Conservation (phyloP, 2,113 vertebrate genomes). For the Columba janthina region DNA sequence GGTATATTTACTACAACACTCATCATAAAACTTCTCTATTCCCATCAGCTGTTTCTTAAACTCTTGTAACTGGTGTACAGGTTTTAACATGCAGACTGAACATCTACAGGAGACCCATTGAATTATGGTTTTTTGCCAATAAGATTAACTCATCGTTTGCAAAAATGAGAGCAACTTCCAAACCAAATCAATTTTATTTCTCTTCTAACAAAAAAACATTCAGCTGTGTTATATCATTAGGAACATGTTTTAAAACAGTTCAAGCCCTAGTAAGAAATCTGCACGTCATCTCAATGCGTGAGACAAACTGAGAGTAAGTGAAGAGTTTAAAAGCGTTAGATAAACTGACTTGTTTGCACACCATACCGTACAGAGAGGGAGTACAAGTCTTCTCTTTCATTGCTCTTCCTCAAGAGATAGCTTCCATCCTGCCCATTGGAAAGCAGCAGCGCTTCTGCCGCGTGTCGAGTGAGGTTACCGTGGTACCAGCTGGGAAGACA, state of each 20-base stretch:
- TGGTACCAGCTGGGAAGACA: conserved; percentile 90
- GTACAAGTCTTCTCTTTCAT: conserved; percentile 78
- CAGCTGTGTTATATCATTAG: neutral
- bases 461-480: conserved; percentile 85
- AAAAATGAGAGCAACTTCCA: neutral
- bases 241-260: neutral
- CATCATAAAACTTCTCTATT: neutral
- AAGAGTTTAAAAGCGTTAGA: neutral
- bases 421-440: conserved; percentile 92
- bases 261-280: neutral
- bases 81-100: neutral
- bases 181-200: neutral
- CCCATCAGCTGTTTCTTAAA: neutral
- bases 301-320: neutral
- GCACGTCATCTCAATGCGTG: neutral
- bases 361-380: conserved; percentile 91
- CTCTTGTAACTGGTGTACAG: neutral
- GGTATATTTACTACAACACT: neutral
- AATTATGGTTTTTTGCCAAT: neutral
- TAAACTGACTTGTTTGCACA: neutral
- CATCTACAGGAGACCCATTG: neutral
- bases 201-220: neutral
- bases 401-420: conserved; percentile 91
- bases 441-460: conserved; percentile 91
- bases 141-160: neutral